These are phyloP conservation scores for Drosophila birchii DNA, from an alignment of 2,888 invertebrate genomes.

Conservation along the genomic window DNA sequence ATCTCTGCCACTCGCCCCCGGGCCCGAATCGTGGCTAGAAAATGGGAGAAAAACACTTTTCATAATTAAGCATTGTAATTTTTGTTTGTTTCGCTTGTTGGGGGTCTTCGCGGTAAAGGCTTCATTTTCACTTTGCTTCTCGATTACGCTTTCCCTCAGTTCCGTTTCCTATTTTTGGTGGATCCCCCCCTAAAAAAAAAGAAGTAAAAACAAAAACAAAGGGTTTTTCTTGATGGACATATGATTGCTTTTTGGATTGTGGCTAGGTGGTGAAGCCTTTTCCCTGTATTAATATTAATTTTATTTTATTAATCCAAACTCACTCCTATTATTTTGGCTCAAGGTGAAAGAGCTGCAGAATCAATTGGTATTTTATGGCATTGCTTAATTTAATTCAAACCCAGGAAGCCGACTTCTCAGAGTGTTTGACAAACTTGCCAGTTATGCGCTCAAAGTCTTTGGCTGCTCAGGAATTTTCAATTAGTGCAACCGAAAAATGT, in stretches of 20 bases:
- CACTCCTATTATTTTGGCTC: background rate
- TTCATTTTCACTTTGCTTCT: constrained; percentile 33
- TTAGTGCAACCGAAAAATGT: constrained; percentile 67
- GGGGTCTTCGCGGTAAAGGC: constrained; percentile 35
- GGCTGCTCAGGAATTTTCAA: constrained; percentile 68
- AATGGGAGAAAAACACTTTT: constrained; percentile 70
- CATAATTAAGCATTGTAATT: constrained; percentile 79
- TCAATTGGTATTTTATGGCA: constrained; percentile 48
- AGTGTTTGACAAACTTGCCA: constrained; percentile 45
- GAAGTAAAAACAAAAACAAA: constrained; percentile 20
- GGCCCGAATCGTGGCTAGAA: background rate
- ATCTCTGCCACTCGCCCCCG: constrained; percentile 39
- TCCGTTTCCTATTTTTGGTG: constrained; percentile 30
- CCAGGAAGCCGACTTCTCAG: background rate
- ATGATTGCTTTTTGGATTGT: constrained; percentile 57
- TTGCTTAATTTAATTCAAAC: constrained; percentile 11
- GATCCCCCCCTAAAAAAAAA: constrained; percentile 16
- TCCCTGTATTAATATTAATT: constrained; percentile 48
- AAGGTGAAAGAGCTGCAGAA: background rate
- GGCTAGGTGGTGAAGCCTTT: background rate
- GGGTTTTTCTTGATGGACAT: constrained; percentile 59
- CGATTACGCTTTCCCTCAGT: constrained; percentile 42
- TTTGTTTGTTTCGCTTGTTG: constrained; percentile 63
- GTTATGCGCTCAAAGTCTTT: constrained; percentile 46
- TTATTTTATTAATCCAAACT: constrained; percentile 60